Base-by-base conservation (phyloP, 2,113 vertebrate species). In the Lepisosteus osseus region DNA sequence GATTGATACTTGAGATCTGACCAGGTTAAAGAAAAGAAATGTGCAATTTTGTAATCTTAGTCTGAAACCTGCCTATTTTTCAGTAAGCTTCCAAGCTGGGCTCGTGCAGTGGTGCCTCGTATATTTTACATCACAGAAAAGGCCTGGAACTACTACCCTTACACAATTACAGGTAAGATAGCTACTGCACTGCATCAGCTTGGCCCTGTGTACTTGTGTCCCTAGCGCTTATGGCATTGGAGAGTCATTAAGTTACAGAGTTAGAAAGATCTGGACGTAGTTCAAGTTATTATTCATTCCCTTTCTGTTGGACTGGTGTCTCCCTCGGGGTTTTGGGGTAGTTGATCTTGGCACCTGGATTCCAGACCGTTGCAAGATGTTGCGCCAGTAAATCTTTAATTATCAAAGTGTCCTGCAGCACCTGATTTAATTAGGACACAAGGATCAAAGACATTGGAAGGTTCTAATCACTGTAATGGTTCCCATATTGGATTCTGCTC, bases 61-160 rank as follows among this genome's bases (percentile, higher is more conserved):
- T 29, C 29, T 29, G 29, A 29, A 29, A 29, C 29, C 29, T 29
- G 29, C 29, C 29, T 29, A 2, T 29, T 29, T 65, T 43, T 65
- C 85, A 92, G 90, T 78, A 92, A 92, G 61, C 81, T 92, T 74
- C 91, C 90, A 0, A 80, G 87, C 81, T 92, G 90, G 90, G 91
- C 89, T 0, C 83, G 87, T 3, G 86, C 90, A 0, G 88, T 92
- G 70, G 87, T 90, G 1, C 90, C 89, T 0, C 85, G 89, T 42
- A 89, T 92, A 67, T 90, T 92, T 80, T 93, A 89, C 75, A 81
- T 93, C 76, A 91, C 89, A 0, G 90, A 92, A 81, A 92, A 90
- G 55, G 89, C 88, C 62, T 90, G 90, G 88, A 92, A 92, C 79
- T 90, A 92, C 72, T 92, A 92, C 51, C 90, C 90, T 0, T 91